phyloP scores from a whole-genome alignment of 92 coral and sea anemone species.

The Epizoanthus stellaris region DNA sequence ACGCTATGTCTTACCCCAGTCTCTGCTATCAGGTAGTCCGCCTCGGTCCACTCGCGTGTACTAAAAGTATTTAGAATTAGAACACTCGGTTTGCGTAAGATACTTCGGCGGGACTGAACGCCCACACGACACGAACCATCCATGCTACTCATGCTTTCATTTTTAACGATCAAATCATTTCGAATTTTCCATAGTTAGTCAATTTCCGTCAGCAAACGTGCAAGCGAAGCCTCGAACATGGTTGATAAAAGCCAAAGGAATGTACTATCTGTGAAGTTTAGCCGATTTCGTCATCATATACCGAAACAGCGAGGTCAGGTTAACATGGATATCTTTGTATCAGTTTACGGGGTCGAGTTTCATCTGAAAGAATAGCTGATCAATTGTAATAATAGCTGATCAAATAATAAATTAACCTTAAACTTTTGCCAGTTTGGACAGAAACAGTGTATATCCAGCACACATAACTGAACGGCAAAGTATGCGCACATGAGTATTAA shows the following conservation, averaged over 20 bases:
- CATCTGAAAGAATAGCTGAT: neutral
- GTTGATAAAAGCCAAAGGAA: too few relatives aligned
- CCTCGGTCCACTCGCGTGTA: constrained; percentile 27
- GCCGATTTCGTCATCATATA: neutral
- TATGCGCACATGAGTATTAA: too few relatives aligned
- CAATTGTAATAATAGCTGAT: neutral
- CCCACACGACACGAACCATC: constrained; percentile 17
- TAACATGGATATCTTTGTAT: neutral
- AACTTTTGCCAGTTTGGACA: too few relatives aligned
- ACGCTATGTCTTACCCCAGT: constrained; percentile 1
- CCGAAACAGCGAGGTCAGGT: neutral
- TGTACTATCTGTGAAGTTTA: too few relatives aligned
- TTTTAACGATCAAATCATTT: too few relatives aligned
- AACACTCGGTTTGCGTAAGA: constrained; percentile 13
- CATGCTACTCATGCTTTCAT: neutral
- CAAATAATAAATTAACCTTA: too few relatives aligned
- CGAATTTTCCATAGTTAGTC: neutral
- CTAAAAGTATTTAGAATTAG: too few relatives aligned
- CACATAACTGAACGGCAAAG: too few relatives aligned
- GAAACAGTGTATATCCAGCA: too few relatives aligned
- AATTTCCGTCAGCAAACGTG: neutral
- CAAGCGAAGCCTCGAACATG: neutral
- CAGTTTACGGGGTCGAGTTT: constrained; percentile 6
- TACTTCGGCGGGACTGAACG: constrained; percentile 6
- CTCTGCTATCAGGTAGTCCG: constrained; percentile 24